Evolutionary conservation across 2,888 invertebrate genomes (phyloP).

Genomic region (Calliphora vomitoria): DNA sequence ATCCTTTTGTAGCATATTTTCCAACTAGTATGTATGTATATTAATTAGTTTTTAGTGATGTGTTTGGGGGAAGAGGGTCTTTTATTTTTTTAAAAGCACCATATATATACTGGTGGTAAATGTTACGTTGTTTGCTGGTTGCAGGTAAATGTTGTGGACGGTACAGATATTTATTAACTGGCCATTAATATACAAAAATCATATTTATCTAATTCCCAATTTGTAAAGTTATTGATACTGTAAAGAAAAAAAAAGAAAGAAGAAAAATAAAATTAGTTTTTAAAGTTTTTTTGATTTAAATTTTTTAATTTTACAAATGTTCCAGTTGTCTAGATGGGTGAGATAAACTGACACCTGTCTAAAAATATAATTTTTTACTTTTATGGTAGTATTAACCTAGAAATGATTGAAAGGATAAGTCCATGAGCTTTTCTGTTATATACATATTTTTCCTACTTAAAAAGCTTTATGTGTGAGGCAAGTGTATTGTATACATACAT

Average conservation of each 20-base stretch:
- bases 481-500: not conserved
- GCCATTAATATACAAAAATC: not conserved
- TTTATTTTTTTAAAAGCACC: slow-evolving; percentile 11
- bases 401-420: slow-evolving; percentile 1
- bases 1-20: slow-evolving; percentile 62
- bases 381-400: not conserved
- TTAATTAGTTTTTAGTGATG: not conserved
- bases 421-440: not conserved
- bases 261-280: not conserved
- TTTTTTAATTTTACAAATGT: not conserved
- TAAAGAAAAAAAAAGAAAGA: slow-evolving; percentile 36
- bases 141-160: slow-evolving; percentile 64
- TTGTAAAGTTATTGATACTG: slow-evolving; percentile 37
- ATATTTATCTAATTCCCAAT: not conserved
- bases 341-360: not conserved
- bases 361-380: not conserved
- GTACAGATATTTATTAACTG: slow-evolving; percentile 48
- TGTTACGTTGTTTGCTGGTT: slow-evolving; percentile 28
- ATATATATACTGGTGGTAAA: slow-evolving; percentile 4
- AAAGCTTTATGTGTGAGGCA: not conserved
- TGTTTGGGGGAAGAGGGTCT: not conserved
- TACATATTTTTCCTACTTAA: not conserved
- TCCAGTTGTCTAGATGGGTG: not conserved
- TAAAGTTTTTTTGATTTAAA: not conserved
- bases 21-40: not conserved